Evolutionary conservation across 2,888 invertebrate genomes (phyloP).

Genomic region (Polydrusus pterygomalis): DNA sequence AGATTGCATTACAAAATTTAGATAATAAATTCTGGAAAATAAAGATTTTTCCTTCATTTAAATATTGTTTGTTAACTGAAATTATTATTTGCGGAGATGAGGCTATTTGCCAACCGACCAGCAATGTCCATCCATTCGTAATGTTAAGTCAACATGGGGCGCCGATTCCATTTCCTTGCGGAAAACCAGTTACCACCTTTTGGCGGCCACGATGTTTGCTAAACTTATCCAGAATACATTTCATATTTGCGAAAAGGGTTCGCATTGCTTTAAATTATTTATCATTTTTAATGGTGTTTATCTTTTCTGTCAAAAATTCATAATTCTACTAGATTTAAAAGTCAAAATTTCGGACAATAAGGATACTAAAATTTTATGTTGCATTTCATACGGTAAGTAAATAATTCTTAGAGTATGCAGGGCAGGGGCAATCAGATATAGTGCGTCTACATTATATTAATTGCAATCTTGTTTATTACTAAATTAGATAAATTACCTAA

Average conservation of each 20-base stretch:
- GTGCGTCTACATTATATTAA: too few species aligned
- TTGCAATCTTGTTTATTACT: too few species aligned
- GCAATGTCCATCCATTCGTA: slow-evolving; percentile 70
- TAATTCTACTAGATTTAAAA: neutral
- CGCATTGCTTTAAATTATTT: slow-evolving; percentile 39
- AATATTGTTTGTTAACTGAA: slow-evolving; percentile 71
- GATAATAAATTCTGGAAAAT: neutral
- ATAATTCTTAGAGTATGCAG: too few species aligned
- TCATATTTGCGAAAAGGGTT: slow-evolving; percentile 51
- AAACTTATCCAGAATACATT: slow-evolving; percentile 49
- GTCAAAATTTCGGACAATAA: too few species aligned
- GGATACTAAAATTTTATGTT: too few species aligned
- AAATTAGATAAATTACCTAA: too few species aligned
- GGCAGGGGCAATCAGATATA: too few species aligned
- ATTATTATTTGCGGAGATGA: slow-evolving; percentile 73
- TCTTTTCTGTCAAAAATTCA: slow-evolving; percentile 17
- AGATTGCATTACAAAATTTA: neutral
- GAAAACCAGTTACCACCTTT: slow-evolving; percentile 56
- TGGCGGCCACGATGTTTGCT: slow-evolving; percentile 52
- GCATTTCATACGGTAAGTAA: too few species aligned
- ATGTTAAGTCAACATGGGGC: slow-evolving; percentile 70
- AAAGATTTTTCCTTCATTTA: slow-evolving; percentile 14
- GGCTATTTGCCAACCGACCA: slow-evolving; percentile 68
- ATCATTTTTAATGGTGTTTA: slow-evolving; percentile 36
- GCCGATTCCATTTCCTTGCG: slow-evolving; percentile 54